Evolutionary conservation across 2,888 invertebrate genomes (phyloP).

Genomic region (Cenopis cana): DNA sequence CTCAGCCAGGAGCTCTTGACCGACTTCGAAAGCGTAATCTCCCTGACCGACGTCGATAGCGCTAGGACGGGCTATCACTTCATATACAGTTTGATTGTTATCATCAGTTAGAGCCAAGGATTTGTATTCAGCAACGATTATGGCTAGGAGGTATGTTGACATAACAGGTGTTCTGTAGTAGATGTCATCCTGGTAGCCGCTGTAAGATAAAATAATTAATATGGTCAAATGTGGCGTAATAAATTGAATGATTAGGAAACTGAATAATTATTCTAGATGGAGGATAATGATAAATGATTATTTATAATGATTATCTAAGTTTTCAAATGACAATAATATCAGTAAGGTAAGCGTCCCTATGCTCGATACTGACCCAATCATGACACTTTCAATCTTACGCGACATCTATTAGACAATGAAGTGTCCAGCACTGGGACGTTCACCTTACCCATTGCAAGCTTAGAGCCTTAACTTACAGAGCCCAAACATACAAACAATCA

Average conservation of each 20-base stretch:
- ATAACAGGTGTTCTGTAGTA: conserved; percentile 75
- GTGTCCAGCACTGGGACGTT: too few species aligned
- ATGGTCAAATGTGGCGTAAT: not conserved
- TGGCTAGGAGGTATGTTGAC: conserved; percentile 89
- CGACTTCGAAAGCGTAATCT: conserved; percentile 71
- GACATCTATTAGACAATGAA: too few species aligned
- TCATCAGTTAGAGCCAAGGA: conserved; percentile 43
- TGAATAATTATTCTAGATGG: not conserved
- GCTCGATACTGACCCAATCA: too few species aligned
- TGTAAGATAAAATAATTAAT: conserved; percentile 47
- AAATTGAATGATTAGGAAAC: conserved; percentile 1
- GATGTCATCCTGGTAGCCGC: conserved; percentile 64
- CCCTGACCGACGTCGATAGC: conserved; percentile 69
- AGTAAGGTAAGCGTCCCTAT: too few species aligned
- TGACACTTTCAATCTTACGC: too few species aligned
- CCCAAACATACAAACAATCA: too few species aligned
- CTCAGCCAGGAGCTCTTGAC: conserved; percentile 70
- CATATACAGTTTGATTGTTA: conserved; percentile 56
- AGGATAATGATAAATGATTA: not conserved
- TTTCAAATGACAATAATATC: too few species aligned
- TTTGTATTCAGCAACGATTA: conserved; percentile 87
- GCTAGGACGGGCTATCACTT: conserved; percentile 77
- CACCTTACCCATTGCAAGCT: too few species aligned
- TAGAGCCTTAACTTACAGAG: too few species aligned
- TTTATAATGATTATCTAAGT: too few species aligned